Base-by-base conservation (phyloP, 1,140 invertebrate genomes). In the Paralvinella palmiformis region DNA sequence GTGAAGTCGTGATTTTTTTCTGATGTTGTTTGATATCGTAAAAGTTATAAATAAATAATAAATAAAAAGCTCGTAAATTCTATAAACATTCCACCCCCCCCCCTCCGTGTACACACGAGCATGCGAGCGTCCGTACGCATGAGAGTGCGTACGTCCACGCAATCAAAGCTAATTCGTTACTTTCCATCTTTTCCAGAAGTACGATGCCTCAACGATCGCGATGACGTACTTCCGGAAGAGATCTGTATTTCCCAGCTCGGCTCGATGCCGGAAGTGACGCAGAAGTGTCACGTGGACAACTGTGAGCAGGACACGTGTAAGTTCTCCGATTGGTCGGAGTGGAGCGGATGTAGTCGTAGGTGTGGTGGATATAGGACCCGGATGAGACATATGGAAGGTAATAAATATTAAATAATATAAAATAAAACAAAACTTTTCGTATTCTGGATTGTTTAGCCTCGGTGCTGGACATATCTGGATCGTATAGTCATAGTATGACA, bases 241-340 rank as follows among this genome's bases (percentile, higher is more conserved):
- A 36, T 55, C 52, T 63, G 62, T 36, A 31, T 52, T 20, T 29
- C 33, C 22, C 22, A 36, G 35, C 33, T 36, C n/a, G 33, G 35
- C 13, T 24, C 35, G 15, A 63, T 53, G 50, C 62, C 62, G 0
- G 48, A 63, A 6, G 20, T 29, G 31, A 24, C 33, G 22, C 33
- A 52, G 31, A 5, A n/a, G 7, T 65, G 63, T 33, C 36, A 50
- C 33, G 57, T 65, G n/a, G 13, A 20, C 3, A 48, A 36, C n/a
- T 36, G 60, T 48, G 62, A 45, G 20, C 33, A 58, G 17, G 36
- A n/a, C 20, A 45, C 37, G 36, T 65, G 63, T 50, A 17, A 22
- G 13, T 60, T 65, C 32, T 60, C 63, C 35, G 41, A 59, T 1
- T 65, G 63, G 63, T 36, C 31, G n/a, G 22, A 35, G 37, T 65